These are phyloP conservation scores for Urocyon cinereoargenteus DNA, from an alignment of 2,797 vertebrate species.

Conservation along the genomic window DNA sequence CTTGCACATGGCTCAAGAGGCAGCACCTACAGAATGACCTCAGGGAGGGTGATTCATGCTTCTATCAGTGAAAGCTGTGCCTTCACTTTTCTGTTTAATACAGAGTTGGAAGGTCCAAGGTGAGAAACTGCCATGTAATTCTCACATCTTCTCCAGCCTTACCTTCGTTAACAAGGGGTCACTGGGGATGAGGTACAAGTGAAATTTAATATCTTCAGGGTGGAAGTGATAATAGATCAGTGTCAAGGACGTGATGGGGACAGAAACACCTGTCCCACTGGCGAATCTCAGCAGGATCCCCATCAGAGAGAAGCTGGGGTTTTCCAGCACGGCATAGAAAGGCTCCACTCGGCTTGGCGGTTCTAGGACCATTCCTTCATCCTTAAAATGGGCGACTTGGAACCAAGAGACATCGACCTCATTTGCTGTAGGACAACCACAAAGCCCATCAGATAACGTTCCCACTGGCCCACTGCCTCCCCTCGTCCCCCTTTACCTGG, in stretches of 20 bases:
- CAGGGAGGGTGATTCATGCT: not conserved
- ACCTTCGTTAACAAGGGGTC: not conserved
- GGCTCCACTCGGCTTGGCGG: not conserved
- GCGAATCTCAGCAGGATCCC: not conserved
- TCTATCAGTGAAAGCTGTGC: not conserved
- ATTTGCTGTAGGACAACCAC: not conserved
- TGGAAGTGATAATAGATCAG: not conserved
- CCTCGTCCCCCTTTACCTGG: not conserved
- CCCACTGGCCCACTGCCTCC: not conserved
- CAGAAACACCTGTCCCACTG: accelerated
- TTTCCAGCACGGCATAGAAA: not conserved
- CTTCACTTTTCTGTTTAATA: not conserved
- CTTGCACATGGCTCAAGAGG: no score
- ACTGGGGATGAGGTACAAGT: conserved; percentile 41
- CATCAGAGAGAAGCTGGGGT: conserved; percentile 35
- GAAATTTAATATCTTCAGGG: not conserved
- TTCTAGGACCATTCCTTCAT: not conserved
- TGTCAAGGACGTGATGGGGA: not conserved
- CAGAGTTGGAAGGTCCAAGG: not conserved
- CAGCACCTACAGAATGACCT: not conserved
- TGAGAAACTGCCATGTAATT: no score
- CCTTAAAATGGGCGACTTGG: not conserved
- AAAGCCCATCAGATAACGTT: not conserved
- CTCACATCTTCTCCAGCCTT: not conserved
- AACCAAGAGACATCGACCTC: not conserved